Percentiles rank a stretch among this genome's conserved stretches.
phyloP scores from a whole-genome alignment of 2,888 invertebrate genomes.

The Ferdinandea cuprea region DNA sequence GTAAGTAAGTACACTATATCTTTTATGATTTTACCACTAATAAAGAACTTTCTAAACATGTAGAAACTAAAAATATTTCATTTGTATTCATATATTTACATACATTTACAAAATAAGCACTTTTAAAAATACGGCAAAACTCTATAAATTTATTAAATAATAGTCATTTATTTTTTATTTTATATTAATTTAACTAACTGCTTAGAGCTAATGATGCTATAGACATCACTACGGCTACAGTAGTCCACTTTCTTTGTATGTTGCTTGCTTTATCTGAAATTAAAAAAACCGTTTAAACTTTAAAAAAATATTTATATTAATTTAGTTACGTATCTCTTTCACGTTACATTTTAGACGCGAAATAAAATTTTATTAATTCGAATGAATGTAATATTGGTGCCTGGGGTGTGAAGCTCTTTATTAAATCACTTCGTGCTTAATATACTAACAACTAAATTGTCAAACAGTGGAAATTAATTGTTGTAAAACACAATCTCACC shows the following conservation, averaged over 20 bases:
- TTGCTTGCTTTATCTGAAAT: constrained; percentile 81
- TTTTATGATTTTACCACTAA: too few species aligned
- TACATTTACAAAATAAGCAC: constrained; percentile 83
- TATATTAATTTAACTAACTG: constrained; percentile 80
- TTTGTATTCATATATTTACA: constrained; percentile 81
- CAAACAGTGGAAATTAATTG: too few species aligned
- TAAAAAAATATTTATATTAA: neutral
- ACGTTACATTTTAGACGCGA: too few species aligned
- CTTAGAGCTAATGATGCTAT: constrained; percentile 83
- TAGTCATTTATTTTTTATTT: constrained; percentile 76
- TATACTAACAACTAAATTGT: too few species aligned
- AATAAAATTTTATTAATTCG: too few species aligned
- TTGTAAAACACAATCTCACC: too few species aligned
- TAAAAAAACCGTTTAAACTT: neutral
- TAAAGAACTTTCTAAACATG: neutral
- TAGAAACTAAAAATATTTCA: constrained; percentile 44
- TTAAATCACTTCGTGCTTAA: too few species aligned
- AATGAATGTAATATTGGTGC: too few species aligned
- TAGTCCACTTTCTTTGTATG: constrained; percentile 83
- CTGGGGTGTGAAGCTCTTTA: too few species aligned
- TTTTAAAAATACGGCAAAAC: constrained; percentile 83
- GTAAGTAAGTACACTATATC: too few species aligned
- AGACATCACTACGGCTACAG: constrained; percentile 83
- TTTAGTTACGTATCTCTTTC: too few species aligned
- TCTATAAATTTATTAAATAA: constrained; percentile 81